Evolutionary conservation across 2,797 vertebrate species (phyloP).

Genomic region (Brachyalestes nurse): DNA sequence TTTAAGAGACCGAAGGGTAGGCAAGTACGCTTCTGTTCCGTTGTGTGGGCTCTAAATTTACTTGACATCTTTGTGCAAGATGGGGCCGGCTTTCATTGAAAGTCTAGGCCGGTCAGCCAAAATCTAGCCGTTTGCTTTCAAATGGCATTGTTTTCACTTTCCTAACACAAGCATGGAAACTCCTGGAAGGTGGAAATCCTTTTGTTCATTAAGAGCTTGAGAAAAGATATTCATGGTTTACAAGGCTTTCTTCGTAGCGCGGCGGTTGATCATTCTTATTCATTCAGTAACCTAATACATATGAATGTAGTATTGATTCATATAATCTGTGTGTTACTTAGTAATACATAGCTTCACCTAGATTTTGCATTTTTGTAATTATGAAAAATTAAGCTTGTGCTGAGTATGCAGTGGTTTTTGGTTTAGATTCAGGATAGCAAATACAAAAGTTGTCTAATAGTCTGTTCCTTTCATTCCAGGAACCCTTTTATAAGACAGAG

Average conservation of each 20-base stretch:
- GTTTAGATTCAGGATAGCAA: not conserved
- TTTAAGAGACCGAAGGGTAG: conserved; percentile 14
- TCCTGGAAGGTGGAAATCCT: not conserved
- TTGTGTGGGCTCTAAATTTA: conserved; percentile 56
- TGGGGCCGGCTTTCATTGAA: conserved; percentile 46
- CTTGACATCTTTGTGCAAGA: conserved; percentile 49
- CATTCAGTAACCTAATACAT: not conserved
- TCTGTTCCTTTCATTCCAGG: conserved; percentile 20
- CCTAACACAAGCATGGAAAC: conserved; percentile 17
- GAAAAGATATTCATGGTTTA: not conserved
- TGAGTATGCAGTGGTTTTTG: not conserved
- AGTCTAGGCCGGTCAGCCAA: conserved; percentile 47
- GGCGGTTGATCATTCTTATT: not conserved
- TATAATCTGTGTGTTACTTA: not conserved
- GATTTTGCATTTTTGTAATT: not conserved
- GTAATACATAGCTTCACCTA: not conserved
- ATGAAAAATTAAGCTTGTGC: not conserved
- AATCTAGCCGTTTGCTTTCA: conserved; percentile 45
- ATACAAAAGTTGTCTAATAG: conserved; percentile 16
- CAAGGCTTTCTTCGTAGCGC: not conserved
- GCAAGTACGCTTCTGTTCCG: conserved; percentile 18
- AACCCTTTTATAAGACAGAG: conserved; percentile 47
- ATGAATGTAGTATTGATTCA: not conserved
- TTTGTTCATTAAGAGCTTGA: not conserved
- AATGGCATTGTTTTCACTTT: conserved; percentile 31